Evolutionary conservation across 1,140 invertebrate genomes (phyloP).

Genomic region (Heliconius melpomene): DNA sequence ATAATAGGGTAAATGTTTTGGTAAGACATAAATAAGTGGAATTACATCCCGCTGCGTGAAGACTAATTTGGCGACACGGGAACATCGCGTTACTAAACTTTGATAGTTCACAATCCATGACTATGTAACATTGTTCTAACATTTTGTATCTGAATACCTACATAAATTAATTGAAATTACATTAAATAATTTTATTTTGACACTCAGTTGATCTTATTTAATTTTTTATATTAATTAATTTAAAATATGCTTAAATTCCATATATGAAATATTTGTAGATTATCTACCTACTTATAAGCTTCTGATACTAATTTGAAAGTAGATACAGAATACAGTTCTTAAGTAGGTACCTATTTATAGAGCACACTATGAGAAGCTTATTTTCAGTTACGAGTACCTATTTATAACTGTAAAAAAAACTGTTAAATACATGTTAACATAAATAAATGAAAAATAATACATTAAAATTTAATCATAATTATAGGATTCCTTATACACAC

Average conservation of each 20-base stretch:
- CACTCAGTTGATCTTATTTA: too few relatives aligned
- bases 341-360: too few relatives aligned
- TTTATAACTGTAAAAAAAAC: too few relatives aligned
- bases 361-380: not conserved
- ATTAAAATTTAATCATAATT: not conserved
- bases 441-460: not conserved
- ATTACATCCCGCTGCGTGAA: constrained; percentile 57
- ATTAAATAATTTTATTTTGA: too few relatives aligned
- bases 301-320: too few relatives aligned
- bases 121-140: not conserved
- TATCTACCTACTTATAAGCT: too few relatives aligned
- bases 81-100: constrained; percentile 6
- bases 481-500: not conserved
- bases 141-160: too few relatives aligned
- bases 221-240: too few relatives aligned
- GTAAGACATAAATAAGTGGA: constrained; percentile 78
- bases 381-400: not conserved
- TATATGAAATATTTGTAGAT: too few relatives aligned
- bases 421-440: not conserved
- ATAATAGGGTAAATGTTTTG: constrained; percentile 81
- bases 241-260: too few relatives aligned
- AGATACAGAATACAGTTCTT: too few relatives aligned
- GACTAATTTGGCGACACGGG: constrained; percentile 39
- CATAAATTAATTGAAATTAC: too few relatives aligned
- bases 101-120: not conserved